Evolutionary conservation across 2,888 invertebrate species (phyloP).

Genomic region (Keiferia lycopersicella): DNA sequence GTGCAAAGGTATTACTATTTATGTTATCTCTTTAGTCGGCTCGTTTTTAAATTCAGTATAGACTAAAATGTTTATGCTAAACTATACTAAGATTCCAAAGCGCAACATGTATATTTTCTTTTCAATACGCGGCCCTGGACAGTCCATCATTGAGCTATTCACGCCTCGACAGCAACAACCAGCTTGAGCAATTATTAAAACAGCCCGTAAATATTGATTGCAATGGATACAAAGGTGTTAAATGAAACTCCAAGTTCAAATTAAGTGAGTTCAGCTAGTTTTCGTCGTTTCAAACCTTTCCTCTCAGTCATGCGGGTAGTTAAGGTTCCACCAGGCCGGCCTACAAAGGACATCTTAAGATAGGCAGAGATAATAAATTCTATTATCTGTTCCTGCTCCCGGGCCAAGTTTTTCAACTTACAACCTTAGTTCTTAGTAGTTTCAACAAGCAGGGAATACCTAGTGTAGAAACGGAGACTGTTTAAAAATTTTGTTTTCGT

Average conservation of each 20-base stretch:
- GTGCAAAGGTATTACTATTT: no score
- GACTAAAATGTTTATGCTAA: no score
- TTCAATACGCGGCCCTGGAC: no score
- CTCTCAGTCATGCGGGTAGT: background rate
- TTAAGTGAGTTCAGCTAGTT: background rate
- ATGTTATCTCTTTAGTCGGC: no score
- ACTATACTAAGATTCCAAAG: no score
- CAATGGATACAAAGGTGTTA: no score
- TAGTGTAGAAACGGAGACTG: conserved; percentile 38
- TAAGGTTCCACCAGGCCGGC: conserved; percentile 14
- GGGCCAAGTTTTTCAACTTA: conserved; percentile 65
- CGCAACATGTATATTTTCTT: no score
- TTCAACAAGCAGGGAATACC: conserved; percentile 37
- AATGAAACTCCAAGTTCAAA: no score
- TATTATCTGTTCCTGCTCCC: conserved; percentile 49
- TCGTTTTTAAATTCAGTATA: no score
- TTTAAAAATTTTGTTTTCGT: background rate
- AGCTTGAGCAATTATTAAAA: no score
- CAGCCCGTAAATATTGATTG: background rate
- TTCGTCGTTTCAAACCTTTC: background rate
- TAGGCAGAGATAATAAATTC: conserved; percentile 56
- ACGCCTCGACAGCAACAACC: no score
- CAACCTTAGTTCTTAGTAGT: conserved; percentile 54
- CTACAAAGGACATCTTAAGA: conserved; percentile 35
- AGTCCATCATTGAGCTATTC: no score